Conservation (phyloP, 2,113 vertebrate genomes). For the Piprites chloris region DNA sequence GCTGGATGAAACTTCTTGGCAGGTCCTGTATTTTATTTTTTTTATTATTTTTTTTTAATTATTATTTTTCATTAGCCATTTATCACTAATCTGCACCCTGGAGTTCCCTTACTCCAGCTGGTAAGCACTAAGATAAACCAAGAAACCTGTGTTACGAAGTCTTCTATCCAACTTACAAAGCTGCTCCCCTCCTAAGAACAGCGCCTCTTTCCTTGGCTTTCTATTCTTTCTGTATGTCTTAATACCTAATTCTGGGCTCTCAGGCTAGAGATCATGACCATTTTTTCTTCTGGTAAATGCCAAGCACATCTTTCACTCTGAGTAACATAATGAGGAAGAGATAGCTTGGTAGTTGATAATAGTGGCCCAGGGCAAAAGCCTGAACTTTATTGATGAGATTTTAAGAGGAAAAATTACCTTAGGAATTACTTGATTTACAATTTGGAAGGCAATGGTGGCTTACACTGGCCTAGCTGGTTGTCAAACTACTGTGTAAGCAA, state of each 20-base stretch:
- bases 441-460: not conserved
- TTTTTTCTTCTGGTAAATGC: not conserved
- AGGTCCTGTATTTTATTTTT: not conserved
- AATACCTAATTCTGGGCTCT: not conserved
- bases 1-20: not conserved
- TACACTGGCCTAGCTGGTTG: not conserved
- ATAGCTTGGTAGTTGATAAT: not conserved
- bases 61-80: not conserved
- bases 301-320: not conserved
- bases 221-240: not conserved
- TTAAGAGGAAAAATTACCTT: not conserved
- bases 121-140: not conserved
- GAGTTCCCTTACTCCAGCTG: not conserved
- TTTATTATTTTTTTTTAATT: not conserved
- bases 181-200: not conserved
- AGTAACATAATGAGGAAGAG: not conserved
- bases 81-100: not conserved
- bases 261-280: rapidly evolving
- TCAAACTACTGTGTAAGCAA: constrained; percentile 11
- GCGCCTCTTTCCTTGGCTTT: not conserved
- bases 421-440: constrained; percentile 2
- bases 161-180: not conserved
- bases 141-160: not conserved
- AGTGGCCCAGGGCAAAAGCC: constrained; percentile 17
- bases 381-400: constrained; percentile 20